Evolutionary conservation across 53 echinoderm and acorn worm genomes (phyloP).

Genomic region (Henricia sp.): DNA sequence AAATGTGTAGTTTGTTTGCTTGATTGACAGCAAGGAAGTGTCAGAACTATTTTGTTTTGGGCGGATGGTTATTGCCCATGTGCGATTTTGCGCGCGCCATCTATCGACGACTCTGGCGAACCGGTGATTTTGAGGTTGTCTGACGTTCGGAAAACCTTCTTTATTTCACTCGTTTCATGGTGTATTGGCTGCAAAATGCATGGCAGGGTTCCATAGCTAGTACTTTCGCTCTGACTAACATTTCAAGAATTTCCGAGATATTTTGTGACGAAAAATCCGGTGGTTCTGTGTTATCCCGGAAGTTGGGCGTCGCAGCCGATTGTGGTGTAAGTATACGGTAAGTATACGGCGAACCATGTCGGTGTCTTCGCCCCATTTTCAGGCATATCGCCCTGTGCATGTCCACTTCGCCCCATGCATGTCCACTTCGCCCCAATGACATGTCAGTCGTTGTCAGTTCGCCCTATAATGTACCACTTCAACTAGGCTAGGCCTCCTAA

Average conservation of each 20-base stretch:
- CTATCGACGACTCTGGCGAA: constrained; percentile 48
- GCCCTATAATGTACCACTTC: too few relatives aligned
- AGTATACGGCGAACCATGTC: too few relatives aligned
- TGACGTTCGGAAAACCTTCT: constrained; percentile 17
- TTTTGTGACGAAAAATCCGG: not conserved
- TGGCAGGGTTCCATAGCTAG: constrained; percentile 25
- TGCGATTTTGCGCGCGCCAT: constrained; percentile 40
- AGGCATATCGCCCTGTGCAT: too few relatives aligned
- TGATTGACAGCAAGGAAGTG: too few relatives aligned
- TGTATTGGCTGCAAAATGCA: constrained; percentile 41
- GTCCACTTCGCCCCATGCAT: not conserved
- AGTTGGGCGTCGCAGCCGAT: constrained; percentile 38
- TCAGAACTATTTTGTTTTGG: constrained; percentile 41
- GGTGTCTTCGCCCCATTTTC: too few relatives aligned
- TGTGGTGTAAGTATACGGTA: constrained; percentile 21
- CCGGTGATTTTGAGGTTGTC: constrained; percentile 37
- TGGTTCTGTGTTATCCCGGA: constrained; percentile 52
- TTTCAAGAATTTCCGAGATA: constrained; percentile 6
- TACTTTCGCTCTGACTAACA: not conserved
- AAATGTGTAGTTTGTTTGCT: too few relatives aligned
- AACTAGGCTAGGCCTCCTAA: too few relatives aligned
- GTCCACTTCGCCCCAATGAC: too few relatives aligned
- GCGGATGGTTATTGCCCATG: constrained; percentile 20
- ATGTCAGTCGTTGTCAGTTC: too few relatives aligned
- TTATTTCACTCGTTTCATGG: not conserved